phyloP scores from a whole-genome alignment of 1,140 invertebrate genomes.

The Ceratina australensis region DNA sequence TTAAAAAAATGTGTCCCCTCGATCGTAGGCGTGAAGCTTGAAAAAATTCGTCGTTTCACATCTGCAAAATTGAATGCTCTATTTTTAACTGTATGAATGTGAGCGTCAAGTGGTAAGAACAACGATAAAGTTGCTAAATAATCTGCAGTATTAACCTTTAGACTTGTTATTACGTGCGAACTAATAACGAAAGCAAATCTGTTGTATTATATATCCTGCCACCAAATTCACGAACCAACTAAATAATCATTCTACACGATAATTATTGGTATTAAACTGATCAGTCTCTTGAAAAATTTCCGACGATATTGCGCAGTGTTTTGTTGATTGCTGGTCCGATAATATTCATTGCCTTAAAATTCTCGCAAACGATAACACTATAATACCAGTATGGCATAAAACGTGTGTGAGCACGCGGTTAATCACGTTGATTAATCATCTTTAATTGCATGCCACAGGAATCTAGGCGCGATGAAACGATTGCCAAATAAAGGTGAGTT shows the following conservation, averaged over 20 bases:
- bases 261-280: no score
- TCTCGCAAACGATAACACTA: not conserved
- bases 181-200: constrained; percentile 12
- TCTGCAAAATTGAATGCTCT: not conserved
- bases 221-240: not conserved
- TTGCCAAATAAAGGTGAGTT: constrained; percentile 4
- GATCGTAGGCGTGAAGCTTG: not conserved
- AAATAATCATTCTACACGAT: not conserved
- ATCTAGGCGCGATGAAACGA: not conserved
- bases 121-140: not conserved
- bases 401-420: not conserved
- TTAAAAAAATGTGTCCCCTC: not conserved
- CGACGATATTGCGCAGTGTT: not conserved
- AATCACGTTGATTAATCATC: constrained; percentile 5
- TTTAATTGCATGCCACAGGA: constrained; percentile 1
- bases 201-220: not conserved
- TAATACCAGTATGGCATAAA: no score
- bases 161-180: not conserved
- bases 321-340: not conserved
- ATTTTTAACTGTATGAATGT: not conserved
- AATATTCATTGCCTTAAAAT: not conserved
- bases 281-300: not conserved
- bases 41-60: not conserved
- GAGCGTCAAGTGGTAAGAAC: not conserved
- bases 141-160: not conserved